Evolutionary conservation across 2,797 vertebrate genomes (phyloP).

Genomic region (Rhadinocentrus ornatus): DNA sequence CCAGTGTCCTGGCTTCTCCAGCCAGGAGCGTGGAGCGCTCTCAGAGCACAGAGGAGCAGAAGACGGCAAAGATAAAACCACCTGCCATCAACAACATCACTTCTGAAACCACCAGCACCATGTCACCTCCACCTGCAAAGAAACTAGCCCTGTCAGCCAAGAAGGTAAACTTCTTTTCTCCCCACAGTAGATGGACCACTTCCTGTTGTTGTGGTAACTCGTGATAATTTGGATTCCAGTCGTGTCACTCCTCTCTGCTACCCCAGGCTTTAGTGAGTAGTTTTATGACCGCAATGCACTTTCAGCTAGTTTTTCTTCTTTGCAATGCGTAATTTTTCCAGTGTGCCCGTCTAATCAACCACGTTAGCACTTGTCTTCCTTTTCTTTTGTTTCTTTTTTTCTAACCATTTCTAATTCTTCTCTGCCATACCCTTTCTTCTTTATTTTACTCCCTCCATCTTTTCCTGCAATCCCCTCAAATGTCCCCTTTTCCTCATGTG

Average conservation of each 20-base stretch:
- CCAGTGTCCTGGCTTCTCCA: constrained; percentile 74
- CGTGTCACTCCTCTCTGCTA: constrained; percentile 44
- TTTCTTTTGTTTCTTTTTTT: constrained; percentile 85
- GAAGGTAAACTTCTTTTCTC: constrained; percentile 84
- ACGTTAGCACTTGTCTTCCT: constrained; percentile 74
- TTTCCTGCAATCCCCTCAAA: constrained; percentile 70
- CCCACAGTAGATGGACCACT: constrained; percentile 37
- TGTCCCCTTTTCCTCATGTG: constrained; percentile 65
- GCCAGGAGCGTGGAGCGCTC: constrained; percentile 75
- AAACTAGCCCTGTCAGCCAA: constrained; percentile 90
- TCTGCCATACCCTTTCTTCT: constrained; percentile 81
- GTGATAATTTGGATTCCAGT: constrained; percentile 52
- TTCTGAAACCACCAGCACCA: constrained; percentile 81
- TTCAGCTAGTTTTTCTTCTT: constrained; percentile 34
- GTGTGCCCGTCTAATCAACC: constrained; percentile 72
- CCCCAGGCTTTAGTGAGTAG: constrained; percentile 39
- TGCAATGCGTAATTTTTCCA: constrained; percentile 48
- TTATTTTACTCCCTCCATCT: constrained; percentile 77
- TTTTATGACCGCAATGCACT: constrained; percentile 25
- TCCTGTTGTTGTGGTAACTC: constrained; percentile 31
- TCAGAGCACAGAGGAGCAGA: constrained; percentile 71
- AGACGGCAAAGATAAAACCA: constrained; percentile 80
- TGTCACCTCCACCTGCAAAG: constrained; percentile 90
- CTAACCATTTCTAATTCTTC: constrained; percentile 96
- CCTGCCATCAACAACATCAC: constrained; percentile 73